Conservation (phyloP, 2,113 vertebrate species). For the Laterallus jamaicensis region DNA sequence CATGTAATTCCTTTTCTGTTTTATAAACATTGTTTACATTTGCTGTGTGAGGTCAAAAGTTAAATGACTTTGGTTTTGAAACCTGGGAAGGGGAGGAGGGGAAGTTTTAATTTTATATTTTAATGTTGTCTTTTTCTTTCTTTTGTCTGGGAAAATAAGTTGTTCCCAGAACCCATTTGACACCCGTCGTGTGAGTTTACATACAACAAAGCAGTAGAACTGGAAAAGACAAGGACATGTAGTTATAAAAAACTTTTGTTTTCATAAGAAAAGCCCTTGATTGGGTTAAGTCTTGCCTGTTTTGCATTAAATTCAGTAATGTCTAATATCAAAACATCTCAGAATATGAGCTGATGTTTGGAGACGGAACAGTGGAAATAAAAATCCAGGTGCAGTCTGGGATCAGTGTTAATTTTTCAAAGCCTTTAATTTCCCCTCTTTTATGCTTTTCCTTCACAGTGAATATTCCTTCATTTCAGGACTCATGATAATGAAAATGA, state of each 20-base stretch:
- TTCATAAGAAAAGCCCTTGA: background rate
- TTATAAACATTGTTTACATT: background rate
- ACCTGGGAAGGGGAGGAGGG: background rate
- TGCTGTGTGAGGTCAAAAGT: background rate
- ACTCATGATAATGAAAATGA: background rate
- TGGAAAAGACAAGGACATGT: background rate
- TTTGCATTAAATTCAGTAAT: background rate
- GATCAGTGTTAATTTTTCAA: conserved; percentile 24
- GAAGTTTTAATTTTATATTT: background rate
- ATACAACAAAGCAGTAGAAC: background rate
- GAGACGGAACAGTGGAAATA: background rate
- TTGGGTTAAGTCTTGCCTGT: background rate
- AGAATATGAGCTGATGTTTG: background rate
- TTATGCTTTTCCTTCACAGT: background rate
- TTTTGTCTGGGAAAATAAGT: background rate
- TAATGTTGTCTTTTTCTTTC: background rate
- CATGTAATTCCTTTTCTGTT: background rate
- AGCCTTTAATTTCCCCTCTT: conserved; percentile 26
- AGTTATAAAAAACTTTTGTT: background rate
- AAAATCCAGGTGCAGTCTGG: background rate
- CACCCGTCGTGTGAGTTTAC: background rate
- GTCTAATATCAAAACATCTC: background rate
- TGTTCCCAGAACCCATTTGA: background rate
- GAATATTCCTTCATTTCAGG: background rate
- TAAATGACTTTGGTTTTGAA: background rate